Conservation (phyloP, 2,113 vertebrate genomes). For the Calonectris borealis region DNA sequence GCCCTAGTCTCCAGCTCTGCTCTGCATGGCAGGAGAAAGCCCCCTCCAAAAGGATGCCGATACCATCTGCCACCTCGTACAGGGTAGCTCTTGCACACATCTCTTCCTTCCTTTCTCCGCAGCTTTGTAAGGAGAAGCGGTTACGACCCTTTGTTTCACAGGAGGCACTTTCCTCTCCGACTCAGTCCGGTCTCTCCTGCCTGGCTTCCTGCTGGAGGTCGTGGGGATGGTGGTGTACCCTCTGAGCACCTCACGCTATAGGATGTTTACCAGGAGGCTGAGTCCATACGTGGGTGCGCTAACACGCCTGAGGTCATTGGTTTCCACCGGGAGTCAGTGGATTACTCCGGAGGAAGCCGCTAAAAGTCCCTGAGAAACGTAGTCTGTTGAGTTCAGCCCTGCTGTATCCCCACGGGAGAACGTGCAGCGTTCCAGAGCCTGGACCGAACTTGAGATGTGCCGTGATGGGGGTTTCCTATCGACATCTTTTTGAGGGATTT, state of each 20-base stretch:
- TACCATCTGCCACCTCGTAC: neutral
- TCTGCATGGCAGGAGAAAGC: neutral
- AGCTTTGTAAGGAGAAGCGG: neutral
- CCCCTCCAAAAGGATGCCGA: neutral
- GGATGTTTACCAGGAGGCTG: neutral
- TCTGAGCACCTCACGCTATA: neutral
- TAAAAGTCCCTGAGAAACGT: neutral
- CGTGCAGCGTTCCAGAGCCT: fast-evolving
- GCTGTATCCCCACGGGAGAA: neutral
- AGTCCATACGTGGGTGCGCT: neutral
- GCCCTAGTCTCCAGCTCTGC: neutral
- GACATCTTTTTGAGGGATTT: neutral
- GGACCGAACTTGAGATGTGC: neutral
- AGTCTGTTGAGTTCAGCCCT: neutral
- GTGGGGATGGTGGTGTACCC: neutral
- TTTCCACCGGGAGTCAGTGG: neutral
- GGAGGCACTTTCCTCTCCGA: neutral
- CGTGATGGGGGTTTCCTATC: fast-evolving
- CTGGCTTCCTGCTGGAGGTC: neutral
- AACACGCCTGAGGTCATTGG: neutral
- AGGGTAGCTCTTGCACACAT: neutral
- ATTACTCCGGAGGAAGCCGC: neutral
- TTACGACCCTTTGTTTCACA: neutral
- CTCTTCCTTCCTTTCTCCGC: neutral
- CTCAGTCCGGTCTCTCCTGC: fast-evolving